Percentiles rank a stretch among this genome's conserved stretches.
Conservation (phyloP, 1,140 invertebrate species). For the Orchestia grillus region DNA sequence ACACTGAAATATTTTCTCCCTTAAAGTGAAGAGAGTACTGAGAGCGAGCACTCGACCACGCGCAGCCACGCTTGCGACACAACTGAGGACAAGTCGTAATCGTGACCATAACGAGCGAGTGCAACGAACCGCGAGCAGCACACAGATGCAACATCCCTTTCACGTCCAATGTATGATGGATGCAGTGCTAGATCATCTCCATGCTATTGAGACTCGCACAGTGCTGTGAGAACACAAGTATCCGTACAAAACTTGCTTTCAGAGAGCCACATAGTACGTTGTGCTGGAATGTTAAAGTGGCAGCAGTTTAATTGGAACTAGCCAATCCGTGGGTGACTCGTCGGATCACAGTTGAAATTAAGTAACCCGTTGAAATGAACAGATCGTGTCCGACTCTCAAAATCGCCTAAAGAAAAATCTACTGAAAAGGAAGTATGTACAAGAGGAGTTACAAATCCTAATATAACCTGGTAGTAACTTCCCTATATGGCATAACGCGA, state of each 20-base stretch:
- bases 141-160: not conserved
- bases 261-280: not conserved
- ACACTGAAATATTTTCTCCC: not conserved
- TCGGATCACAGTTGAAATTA: too few relatives aligned
- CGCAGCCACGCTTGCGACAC: not conserved
- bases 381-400: too few relatives aligned
- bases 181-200: not conserved
- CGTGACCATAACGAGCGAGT: not conserved
- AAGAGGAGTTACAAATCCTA: too few relatives aligned
- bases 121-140: not conserved
- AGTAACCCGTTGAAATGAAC: too few relatives aligned
- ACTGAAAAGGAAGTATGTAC: too few relatives aligned
- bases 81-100: not conserved
- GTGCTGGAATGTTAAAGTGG: not conserved
- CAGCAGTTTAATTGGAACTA: too few relatives aligned
- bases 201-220: not conserved
- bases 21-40: not conserved
- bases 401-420: too few relatives aligned
- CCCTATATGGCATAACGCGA: too few relatives aligned
- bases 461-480: too few relatives aligned
- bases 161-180: not conserved
- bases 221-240: not conserved
- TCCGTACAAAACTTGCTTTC: not conserved
- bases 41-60: not conserved
- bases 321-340: too few relatives aligned